Conservation (phyloP, 2,888 invertebrate genomes). For the Clitarchus hookeri region DNA sequence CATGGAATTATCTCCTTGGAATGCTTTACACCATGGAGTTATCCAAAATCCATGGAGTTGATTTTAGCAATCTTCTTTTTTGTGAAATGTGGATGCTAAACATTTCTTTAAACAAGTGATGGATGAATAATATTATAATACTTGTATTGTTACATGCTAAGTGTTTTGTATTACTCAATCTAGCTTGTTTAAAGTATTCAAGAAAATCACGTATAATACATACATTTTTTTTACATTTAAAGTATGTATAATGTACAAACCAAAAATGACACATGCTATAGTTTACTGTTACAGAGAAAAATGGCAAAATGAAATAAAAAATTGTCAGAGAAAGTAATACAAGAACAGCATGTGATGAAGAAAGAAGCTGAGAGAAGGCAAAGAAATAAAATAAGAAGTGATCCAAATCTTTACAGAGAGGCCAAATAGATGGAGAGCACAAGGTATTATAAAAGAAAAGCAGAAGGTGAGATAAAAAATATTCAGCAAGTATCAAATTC, state of each 20-base stretch:
- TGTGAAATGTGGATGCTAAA: neutral
- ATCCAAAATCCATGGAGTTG: no score
- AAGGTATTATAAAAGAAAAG: neutral
- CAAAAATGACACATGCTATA: neutral
- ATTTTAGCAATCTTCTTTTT: neutral
- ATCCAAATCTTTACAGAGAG: neutral
- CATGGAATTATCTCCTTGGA: no score
- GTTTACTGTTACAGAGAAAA: neutral
- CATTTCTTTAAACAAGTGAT: neutral
- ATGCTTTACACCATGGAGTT: neutral
- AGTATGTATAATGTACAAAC: neutral
- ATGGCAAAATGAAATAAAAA: neutral
- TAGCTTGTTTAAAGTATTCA: no score
- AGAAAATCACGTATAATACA: no score
- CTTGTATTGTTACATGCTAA: no score
- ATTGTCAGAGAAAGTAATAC: neutral
- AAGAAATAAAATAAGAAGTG: neutral
- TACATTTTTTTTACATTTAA: neutral
- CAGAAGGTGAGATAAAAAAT: neutral
- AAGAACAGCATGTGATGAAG: neutral
- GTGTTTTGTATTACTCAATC: no score
- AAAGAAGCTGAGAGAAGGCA: neutral
- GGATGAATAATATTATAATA: no score
- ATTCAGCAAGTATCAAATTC: neutral
- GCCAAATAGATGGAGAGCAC: neutral